Conservation (phyloP, 1,140 invertebrate species). For the Diuraphis noxia region DNA sequence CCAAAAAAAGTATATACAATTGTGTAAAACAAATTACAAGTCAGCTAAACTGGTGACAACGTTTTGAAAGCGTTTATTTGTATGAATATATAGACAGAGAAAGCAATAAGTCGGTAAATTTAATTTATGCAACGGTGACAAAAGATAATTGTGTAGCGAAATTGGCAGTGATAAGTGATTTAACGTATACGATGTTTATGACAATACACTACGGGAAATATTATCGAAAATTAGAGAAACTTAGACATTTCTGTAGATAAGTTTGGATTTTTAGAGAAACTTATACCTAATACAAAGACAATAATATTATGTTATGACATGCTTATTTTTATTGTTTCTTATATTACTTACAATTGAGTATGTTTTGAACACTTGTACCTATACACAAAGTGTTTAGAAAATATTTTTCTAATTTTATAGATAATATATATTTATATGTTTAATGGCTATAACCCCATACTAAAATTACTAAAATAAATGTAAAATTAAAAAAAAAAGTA, state of each 20-base stretch:
- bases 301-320: not conserved
- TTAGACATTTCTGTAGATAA: not conserved
- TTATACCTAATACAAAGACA: not conserved
- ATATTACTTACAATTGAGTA: not conserved
- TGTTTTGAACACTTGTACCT: not conserved
- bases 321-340: not conserved
- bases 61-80: conserved; percentile 13
- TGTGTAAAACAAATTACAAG: not conserved
- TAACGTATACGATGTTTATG: conserved; percentile 27
- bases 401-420: not conserved
- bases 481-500: not conserved
- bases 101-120: conserved; percentile 32
- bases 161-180: conserved; percentile 23
- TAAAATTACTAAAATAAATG: not conserved
- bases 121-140: conserved; percentile 46
- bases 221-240: conserved; percentile 39
- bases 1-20: not conserved
- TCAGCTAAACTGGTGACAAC: not conserved
- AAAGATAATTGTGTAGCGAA: conserved; percentile 40
- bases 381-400: not conserved
- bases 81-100: conserved; percentile 12
- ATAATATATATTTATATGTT: not conserved
- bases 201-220: conserved; percentile 25
- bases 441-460: not conserved
- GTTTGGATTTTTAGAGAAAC: conserved; percentile 5